Evolutionary conservation across 2,888 invertebrate species (phyloP).

Genomic region (Laothoe populi): DNA sequence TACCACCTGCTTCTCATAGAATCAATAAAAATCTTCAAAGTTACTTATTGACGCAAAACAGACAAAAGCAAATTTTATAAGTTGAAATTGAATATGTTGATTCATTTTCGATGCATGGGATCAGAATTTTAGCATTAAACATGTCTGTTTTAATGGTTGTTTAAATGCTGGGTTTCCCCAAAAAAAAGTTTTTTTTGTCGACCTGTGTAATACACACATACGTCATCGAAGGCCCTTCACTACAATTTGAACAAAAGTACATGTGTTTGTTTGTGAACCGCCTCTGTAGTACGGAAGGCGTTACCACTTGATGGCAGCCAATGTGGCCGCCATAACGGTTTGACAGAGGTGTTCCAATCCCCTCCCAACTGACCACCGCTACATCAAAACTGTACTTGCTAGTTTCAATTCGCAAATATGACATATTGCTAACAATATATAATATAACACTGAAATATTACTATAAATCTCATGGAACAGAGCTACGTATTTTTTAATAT

Average conservation of each 20-base stretch:
- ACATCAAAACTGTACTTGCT: slow-evolving; percentile 48
- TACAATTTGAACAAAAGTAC: neutral
- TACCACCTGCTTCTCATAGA: too few relatives aligned
- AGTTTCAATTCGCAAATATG: slow-evolving; percentile 16
- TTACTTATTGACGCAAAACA: too few relatives aligned
- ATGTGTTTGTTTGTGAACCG: slow-evolving; percentile 47
- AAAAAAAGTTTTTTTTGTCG: too few relatives aligned
- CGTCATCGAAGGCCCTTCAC: neutral
- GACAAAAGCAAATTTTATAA: too few relatives aligned
- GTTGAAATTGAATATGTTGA: too few relatives aligned
- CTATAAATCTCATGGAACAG: neutral
- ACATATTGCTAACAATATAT: neutral
- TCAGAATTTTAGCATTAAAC: too few relatives aligned
- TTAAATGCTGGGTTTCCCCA: too few relatives aligned
- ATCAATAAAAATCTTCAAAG: too few relatives aligned
- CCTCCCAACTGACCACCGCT: slow-evolving; percentile 47
- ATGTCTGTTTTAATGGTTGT: too few relatives aligned
- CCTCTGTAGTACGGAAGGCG: slow-evolving; percentile 57
- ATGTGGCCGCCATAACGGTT: slow-evolving; percentile 56
- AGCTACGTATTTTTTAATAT: too few relatives aligned
- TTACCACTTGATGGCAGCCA: slow-evolving; percentile 44
- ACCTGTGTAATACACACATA: neutral
- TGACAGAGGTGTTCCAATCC: slow-evolving; percentile 48
- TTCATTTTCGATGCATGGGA: too few relatives aligned
- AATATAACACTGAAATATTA: too few relatives aligned